These are phyloP conservation scores for Biston stratarius DNA, from an alignment of 2,888 invertebrate species.

Conservation along the genomic window DNA sequence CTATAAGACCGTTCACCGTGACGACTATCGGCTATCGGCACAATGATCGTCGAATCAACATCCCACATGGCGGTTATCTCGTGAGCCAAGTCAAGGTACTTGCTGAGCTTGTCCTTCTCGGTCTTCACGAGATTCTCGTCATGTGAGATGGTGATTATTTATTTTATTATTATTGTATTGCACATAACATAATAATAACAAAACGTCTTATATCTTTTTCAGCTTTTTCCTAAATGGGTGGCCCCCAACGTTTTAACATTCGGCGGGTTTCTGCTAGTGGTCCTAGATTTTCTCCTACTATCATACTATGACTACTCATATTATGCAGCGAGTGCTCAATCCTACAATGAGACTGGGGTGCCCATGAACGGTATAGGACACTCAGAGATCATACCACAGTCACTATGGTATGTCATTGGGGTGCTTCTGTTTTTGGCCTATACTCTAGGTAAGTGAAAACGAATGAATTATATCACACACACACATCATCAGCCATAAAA, in stretches of 20 bases:
- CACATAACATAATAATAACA: no score
- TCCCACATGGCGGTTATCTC: no score
- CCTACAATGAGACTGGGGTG: slow-evolving; percentile 66
- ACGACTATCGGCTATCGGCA: no score
- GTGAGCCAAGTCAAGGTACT: no score
- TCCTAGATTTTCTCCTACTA: slow-evolving; percentile 94
- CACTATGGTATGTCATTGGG: slow-evolving; percentile 95
- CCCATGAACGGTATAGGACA: slow-evolving; percentile 48
- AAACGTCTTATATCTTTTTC: slow-evolving; percentile 40
- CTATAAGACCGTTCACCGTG: no score
- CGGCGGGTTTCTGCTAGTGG: slow-evolving; percentile 96
- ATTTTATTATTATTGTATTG: no score
- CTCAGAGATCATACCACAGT: slow-evolving; percentile 89
- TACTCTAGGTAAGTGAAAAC: slow-evolving; percentile 91
- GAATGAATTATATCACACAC: no score
- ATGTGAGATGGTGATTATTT: no score
- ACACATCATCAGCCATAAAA: no score
- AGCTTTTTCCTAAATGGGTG: slow-evolving; percentile 98
- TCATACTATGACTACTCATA: slow-evolving; percentile 96
- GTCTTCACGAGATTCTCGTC: no score
- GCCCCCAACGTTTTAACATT: slow-evolving; percentile 99
- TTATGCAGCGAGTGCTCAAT: slow-evolving; percentile 88
- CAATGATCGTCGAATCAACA: no score
- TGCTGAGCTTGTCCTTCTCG: no score
- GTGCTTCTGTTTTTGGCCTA: slow-evolving; percentile 97